phyloP scores from a whole-genome alignment of 23 tunicate species.

The Aplidium turbinatum region DNA sequence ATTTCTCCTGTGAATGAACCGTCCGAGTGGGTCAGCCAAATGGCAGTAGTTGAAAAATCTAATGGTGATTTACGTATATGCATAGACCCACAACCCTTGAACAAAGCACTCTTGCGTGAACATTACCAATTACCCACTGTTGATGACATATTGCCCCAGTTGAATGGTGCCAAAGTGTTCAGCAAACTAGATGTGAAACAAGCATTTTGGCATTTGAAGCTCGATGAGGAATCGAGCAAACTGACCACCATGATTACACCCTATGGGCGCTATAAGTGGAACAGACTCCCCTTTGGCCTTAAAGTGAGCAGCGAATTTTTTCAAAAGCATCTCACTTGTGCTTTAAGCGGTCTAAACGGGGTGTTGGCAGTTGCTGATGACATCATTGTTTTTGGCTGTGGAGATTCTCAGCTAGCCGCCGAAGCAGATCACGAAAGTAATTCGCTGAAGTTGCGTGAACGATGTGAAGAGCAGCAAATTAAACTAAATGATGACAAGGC shows the following conservation, averaged over 20 bases:
- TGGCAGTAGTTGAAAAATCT: slow-evolving; percentile 19
- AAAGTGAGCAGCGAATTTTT: slow-evolving; percentile 32
- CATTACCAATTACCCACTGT: slow-evolving; percentile 17
- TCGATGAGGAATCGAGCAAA: slow-evolving; percentile 18
- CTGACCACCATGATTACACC: slow-evolving; percentile 23
- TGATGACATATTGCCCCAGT: slow-evolving; percentile 24
- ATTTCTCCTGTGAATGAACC: slow-evolving; percentile 25
- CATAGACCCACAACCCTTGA: slow-evolving; percentile 31
- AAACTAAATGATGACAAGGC: too few relatives aligned
- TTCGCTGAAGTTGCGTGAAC: too few relatives aligned
- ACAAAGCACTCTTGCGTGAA: background rate
- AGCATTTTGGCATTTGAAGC: slow-evolving; percentile 17
- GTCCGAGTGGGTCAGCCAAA: slow-evolving; percentile 13
- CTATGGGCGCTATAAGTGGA: slow-evolving; percentile 12
- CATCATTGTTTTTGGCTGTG: slow-evolving; percentile 12
- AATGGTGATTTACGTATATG: slow-evolving; percentile 18
- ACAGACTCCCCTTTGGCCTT: slow-evolving; percentile 8
- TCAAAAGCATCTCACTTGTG: slow-evolving; percentile 4
- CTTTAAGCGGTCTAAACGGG: slow-evolving; percentile 3
- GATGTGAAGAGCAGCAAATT: too few relatives aligned
- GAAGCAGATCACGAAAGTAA: too few relatives aligned
- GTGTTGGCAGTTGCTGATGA: slow-evolving; percentile 35
- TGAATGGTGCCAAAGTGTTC: slow-evolving; percentile 26
- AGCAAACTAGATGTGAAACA: slow-evolving; percentile 32
- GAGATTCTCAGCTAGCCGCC: background rate